Base-by-base conservation (phyloP, 1,140 invertebrate genomes). In the Pygmarrhopalites habei region DNA sequence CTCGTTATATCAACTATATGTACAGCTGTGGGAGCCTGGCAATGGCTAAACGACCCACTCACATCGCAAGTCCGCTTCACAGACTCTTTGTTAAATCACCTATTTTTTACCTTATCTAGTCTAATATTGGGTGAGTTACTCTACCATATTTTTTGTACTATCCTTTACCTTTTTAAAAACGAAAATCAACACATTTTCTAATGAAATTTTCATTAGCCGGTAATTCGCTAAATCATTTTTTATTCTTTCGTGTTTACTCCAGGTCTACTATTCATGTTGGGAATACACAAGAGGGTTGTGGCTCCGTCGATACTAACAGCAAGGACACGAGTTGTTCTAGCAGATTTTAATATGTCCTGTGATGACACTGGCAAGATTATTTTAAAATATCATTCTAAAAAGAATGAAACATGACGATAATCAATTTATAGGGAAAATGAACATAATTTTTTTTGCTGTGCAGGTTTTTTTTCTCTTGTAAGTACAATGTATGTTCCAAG, bases 341-440 rank as follows among this genome's bases (percentile, higher is more conserved):
- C 85, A 35, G 93, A 97, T 76, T 98, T 96, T 75, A 97, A 95
- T 75, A 95, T 97, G 92, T 95, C 90, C 49, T 98, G 92, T 79
- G 94, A 97, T 78, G 93, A 98, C 73, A 93, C 90, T 58, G 92
- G 92, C 65, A 92, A 92, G 77, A 77, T 93, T 17, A 92, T 94
- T 67, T 76, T 93, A 1, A 90, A 90, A 75, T 90, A n/a, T n/a
- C n/a, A n/a, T n/a, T n/a, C n/a, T n/a, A n/a, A n/a, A n/a, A n/a
- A n/a, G n/a, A n/a, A n/a, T n/a, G n/a, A n/a, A n/a, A n/a, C n/a
- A n/a, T n/a, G n/a, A n/a, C n/a, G n/a, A n/a, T n/a, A n/a, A n/a
- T n/a, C n/a, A n/a, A n/a, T n/a, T n/a, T n/a, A n/a, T n/a, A n/a
- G n/a, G n/a, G n/a, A n/a, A n/a, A n/a, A n/a, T n/a, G n/a, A n/a